Percentiles rank a stretch among this genome's conserved stretches.
phyloP scores from a whole-genome alignment of 2,113 vertebrate species.

The Triplophysa rosa region DNA sequence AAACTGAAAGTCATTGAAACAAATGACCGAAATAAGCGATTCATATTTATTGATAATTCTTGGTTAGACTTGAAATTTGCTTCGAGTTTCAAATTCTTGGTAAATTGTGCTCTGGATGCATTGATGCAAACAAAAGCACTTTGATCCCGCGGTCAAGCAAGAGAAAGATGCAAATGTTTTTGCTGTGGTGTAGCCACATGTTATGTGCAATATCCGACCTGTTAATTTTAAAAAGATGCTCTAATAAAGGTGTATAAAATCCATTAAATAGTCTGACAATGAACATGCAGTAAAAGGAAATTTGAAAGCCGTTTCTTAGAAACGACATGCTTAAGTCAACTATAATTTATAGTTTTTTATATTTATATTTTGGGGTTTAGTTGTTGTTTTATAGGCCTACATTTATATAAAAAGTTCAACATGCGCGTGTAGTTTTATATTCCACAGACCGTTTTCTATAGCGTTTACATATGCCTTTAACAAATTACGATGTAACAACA shows the following conservation, averaged over 20 bases:
- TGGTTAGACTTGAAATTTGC: background rate
- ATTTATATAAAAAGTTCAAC: too few species aligned
- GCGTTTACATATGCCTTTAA: background rate
- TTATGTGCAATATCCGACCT: background rate
- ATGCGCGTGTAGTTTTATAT: background rate
- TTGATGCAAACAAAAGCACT: too few species aligned
- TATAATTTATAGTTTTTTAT: too few species aligned
- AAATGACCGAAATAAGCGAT: background rate
- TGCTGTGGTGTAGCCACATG: background rate
- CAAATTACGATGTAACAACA: background rate
- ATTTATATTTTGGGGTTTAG: background rate
- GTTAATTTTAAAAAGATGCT: background rate
- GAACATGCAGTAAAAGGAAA: background rate
- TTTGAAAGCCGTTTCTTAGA: background rate
- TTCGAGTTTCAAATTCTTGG: background rate
- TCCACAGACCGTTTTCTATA: background rate
- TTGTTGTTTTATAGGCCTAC: background rate
- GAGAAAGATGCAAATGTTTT: background rate
- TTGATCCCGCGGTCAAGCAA: background rate
- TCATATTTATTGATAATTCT: background rate
- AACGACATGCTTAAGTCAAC: background rate
- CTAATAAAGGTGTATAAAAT: background rate
- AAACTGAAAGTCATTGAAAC: background rate
- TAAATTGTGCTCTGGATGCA: too few species aligned
- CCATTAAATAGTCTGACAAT: background rate